A percentile compares a stretch with the other conserved stretches of the same genome.
Evolutionary conservation across 2,888 invertebrate species (phyloP).

Genomic region (Lumbricus terrestris): DNA sequence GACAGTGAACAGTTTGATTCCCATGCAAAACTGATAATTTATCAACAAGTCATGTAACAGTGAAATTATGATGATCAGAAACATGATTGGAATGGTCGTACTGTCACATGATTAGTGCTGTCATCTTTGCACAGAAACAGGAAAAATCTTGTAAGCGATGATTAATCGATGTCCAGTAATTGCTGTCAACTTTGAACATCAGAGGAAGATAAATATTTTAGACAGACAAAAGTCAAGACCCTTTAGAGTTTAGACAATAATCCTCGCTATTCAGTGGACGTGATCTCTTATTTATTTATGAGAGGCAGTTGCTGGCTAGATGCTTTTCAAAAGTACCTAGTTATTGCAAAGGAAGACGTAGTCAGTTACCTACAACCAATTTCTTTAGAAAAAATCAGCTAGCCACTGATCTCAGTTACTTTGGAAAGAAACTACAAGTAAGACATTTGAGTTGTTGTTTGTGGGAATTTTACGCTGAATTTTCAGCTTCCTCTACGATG

Average conservation of each 20-base stretch:
- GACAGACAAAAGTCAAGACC: background rate
- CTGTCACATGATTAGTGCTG: too few species aligned
- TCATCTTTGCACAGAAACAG: background rate
- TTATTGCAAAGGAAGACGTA: too few species aligned
- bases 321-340: too few species aligned
- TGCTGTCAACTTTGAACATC: background rate
- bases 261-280: background rate
- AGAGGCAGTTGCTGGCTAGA: too few species aligned
- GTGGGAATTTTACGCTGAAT: too few species aligned
- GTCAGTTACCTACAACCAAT: too few species aligned
- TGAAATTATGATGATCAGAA: background rate
- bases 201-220: background rate
- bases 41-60: background rate
- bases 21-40: background rate
- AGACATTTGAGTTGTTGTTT: too few species aligned
- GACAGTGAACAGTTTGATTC: background rate
- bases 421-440: too few species aligned
- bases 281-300: background rate
- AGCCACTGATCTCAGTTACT: too few species aligned
- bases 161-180: background rate
- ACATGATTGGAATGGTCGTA: background rate
- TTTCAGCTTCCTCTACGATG: too few species aligned
- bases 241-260: background rate
- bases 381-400: too few species aligned
- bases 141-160: background rate